Percentiles rank a stretch among this genome's conserved stretches.
These are phyloP conservation scores for Drosophila borborema DNA, from an alignment of 2,888 invertebrate genomes.

Conservation along the genomic window DNA sequence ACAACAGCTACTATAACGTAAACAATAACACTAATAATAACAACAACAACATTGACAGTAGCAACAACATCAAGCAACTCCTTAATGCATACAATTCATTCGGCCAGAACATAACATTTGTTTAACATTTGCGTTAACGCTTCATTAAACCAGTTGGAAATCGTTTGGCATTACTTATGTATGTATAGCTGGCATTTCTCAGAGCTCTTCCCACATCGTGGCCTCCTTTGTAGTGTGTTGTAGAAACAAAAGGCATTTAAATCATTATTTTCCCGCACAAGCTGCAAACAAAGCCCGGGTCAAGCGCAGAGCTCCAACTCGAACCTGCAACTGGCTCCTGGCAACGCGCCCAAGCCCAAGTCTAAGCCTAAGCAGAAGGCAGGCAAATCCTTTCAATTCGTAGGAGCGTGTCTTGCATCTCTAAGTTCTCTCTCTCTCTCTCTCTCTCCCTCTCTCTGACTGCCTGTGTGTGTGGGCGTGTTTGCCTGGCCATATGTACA, in stretches of 20 bases:
- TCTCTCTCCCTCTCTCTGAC: background rate
- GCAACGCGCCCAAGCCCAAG: constrained; percentile 44
- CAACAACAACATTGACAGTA: constrained; percentile 12
- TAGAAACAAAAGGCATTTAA: constrained; percentile 71
- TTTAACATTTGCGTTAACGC: constrained; percentile 82
- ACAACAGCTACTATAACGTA: background rate
- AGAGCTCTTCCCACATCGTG: constrained; percentile 20
- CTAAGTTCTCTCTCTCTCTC: constrained; percentile 52
- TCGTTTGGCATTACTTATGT: constrained; percentile 59
- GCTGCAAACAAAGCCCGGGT: constrained; percentile 36
- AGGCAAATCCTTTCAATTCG: constrained; percentile 76
- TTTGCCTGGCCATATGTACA: constrained; percentile 73
- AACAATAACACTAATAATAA: background rate
- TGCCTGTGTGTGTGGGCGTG: constrained; percentile 27
- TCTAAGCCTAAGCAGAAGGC: constrained; percentile 26
- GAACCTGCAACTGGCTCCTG: constrained; percentile 1
- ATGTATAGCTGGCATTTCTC: constrained; percentile 65
- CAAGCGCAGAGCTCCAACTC: constrained; percentile 17
- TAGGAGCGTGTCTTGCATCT: constrained; percentile 69
- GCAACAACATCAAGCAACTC: constrained; percentile 20
- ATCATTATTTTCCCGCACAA: constrained; percentile 72
- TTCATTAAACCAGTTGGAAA: constrained; percentile 68
- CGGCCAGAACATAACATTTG: constrained; percentile 82
- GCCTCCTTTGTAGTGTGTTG: background rate
- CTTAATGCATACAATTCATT: constrained; percentile 69